phyloP scores from a whole-genome alignment of 2,797 vertebrate species.

The Ibycter americanus region DNA sequence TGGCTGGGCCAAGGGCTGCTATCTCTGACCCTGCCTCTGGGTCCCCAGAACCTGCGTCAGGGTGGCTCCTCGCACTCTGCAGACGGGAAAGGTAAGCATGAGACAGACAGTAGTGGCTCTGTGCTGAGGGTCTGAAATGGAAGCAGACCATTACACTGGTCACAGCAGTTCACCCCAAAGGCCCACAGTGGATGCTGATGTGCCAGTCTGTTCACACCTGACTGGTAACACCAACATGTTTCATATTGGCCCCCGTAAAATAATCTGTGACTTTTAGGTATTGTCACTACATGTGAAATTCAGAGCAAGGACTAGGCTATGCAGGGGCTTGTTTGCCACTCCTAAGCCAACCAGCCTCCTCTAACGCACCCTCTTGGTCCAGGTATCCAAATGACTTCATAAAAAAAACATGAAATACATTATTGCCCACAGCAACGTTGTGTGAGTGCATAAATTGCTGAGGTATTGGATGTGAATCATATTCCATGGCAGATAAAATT shows the following conservation, averaged over 20 bases:
- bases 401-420: neutral
- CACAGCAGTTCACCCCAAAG: neutral
- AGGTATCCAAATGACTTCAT: neutral
- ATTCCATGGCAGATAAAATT: neutral
- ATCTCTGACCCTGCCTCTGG: neutral
- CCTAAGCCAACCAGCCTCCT: neutral
- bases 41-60: neutral
- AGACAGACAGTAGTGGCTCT: neutral
- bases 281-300: neutral
- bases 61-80: neutral
- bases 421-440: neutral
- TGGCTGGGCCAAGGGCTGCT: neutral
- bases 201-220: neutral
- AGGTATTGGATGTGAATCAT: neutral
- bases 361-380: neutral
- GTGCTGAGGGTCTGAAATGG: neutral
- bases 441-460: neutral
- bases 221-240: neutral
- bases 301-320: neutral
- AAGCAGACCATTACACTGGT: neutral
- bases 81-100: fast-evolving
- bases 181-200: fast-evolving
- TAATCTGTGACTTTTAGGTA: fast-evolving
- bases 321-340: neutral
- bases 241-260: neutral